Evolutionary conservation across 1,140 invertebrate genomes (phyloP).

Genomic region (Apis dorsata): DNA sequence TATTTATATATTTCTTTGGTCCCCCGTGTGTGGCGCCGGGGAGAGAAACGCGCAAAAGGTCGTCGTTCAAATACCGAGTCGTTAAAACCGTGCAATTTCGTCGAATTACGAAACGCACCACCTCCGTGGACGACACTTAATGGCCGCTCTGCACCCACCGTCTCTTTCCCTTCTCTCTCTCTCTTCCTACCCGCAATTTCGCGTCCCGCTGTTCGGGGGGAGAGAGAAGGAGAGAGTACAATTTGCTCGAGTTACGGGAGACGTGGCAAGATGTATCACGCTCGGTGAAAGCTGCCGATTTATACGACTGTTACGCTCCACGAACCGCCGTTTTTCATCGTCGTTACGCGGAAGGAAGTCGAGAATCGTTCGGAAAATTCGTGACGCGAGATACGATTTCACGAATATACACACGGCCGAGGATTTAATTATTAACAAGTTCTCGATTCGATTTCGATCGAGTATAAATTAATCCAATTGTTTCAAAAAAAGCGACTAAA

Average conservation of each 20-base stretch:
- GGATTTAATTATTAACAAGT: too few relatives aligned
- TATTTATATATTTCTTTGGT: too few relatives aligned
- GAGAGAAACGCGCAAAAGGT: constrained; percentile 21
- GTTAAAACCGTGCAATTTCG: constrained; percentile 62
- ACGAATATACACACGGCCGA: too few relatives aligned
- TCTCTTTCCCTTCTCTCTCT: neutral
- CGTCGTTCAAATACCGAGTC: constrained; percentile 44
- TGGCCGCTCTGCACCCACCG: constrained; percentile 23
- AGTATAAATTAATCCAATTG: too few relatives aligned
- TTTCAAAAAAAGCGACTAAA: too few relatives aligned
- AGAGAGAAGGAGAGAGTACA: constrained; percentile 25
- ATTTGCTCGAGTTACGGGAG: constrained; percentile 51
- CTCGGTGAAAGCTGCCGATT: constrained; percentile 59
- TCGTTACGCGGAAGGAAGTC: too few relatives aligned
- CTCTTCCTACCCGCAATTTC: constrained; percentile 22
- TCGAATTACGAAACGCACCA: constrained; percentile 58
- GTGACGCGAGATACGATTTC: too few relatives aligned
- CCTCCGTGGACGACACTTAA: constrained; percentile 49
- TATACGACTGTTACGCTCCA: constrained; percentile 31
- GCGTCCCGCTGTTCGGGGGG: constrained; percentile 10
- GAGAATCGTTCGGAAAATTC: too few relatives aligned
- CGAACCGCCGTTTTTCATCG: neutral
- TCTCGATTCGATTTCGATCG: too few relatives aligned
- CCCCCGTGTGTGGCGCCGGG: constrained; percentile 4
- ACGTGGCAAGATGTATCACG: constrained; percentile 17